phyloP scores from a whole-genome alignment of 1,140 invertebrate species.

The Pararge aegeria region DNA sequence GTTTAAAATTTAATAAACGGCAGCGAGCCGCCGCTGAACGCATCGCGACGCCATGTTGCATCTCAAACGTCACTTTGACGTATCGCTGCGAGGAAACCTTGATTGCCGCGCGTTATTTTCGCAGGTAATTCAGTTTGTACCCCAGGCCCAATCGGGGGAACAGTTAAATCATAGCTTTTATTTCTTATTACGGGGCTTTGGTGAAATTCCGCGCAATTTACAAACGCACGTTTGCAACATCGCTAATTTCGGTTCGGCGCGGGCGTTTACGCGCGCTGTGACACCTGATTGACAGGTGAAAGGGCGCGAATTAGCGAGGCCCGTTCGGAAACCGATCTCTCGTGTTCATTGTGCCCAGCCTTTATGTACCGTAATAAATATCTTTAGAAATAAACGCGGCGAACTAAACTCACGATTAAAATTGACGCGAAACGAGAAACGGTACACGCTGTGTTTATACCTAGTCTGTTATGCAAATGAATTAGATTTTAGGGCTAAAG shows the following conservation, averaged over 20 bases:
- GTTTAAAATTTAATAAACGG: constrained; percentile 48
- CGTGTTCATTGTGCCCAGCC: constrained; percentile 7
- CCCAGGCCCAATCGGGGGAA: constrained; percentile 28
- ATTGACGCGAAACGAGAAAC: constrained; percentile 15
- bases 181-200: constrained; percentile 47
- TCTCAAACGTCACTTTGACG: constrained; percentile 39
- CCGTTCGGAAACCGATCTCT: constrained; percentile 38
- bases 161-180: constrained; percentile 57
- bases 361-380: constrained; percentile 11
- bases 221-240: constrained; percentile 46
- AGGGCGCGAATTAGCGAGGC: constrained; percentile 63
- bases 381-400: constrained; percentile 4
- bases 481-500: constrained; percentile 57
- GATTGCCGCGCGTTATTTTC: constrained; percentile 41
- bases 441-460: constrained; percentile 48
- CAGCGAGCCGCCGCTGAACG: constrained; percentile 22
- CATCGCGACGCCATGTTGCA: constrained; percentile 16
- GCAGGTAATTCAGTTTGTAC: constrained; percentile 43
- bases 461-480: constrained; percentile 32
- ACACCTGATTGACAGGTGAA: constrained; percentile 74
- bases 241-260: constrained; percentile 58
- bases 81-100: constrained; percentile 52
- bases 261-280: constrained; percentile 44
- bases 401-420: background rate
- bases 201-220: constrained; percentile 50